Conservation (phyloP, 2,113 vertebrate species). For the Propithecus coquereli region DNA sequence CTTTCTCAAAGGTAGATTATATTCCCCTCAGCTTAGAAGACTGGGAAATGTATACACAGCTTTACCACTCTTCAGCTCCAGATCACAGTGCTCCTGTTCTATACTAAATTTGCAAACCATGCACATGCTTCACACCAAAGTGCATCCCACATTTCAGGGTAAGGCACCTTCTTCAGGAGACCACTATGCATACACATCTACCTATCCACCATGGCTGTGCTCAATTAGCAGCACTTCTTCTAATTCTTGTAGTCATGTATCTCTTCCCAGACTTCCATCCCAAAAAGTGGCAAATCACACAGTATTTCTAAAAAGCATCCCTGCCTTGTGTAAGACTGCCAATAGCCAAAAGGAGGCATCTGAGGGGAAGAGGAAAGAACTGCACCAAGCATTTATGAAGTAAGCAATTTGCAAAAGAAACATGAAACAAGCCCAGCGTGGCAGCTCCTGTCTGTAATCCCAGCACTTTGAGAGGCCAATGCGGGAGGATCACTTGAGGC, state of each 20-base stretch:
- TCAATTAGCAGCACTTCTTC: background rate
- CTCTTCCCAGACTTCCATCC: background rate
- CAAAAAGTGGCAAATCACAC: background rate
- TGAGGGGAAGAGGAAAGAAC: background rate
- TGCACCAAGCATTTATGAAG: background rate
- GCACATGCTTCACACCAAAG: background rate
- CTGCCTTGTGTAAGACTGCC: background rate
- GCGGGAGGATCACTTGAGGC: no score
- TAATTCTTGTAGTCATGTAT: background rate
- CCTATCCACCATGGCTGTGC: rapidly evolving
- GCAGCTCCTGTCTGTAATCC: no score
- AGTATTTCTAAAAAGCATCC: background rate
- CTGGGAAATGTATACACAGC: background rate
- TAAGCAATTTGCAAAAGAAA: background rate
- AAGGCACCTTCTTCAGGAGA: background rate
- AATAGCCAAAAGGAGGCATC: background rate
- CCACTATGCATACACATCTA: rapidly evolving
- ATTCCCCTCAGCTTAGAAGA: background rate
- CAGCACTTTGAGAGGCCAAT: no score
- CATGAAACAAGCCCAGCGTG: background rate
- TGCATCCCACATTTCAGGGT: no score
- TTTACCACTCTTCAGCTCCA: background rate
- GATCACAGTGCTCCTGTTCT: background rate
- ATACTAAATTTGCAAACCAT: background rate
- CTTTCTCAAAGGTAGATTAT: background rate